Base-by-base conservation (phyloP, 2,888 invertebrate genomes). In the Abrostola triplasia region DNA sequence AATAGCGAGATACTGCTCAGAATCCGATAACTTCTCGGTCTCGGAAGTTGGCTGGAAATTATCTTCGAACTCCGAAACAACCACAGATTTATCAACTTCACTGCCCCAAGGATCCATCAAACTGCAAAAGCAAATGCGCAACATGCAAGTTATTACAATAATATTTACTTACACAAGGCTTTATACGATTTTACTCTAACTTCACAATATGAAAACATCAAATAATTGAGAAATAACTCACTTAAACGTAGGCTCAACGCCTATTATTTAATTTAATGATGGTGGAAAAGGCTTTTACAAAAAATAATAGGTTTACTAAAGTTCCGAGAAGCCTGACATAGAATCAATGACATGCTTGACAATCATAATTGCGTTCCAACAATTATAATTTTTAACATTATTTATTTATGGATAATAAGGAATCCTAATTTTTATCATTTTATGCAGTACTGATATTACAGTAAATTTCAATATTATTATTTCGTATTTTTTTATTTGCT, bases 1-100 rank as follows among this genome's bases (percentile, higher is more conserved):
- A 73, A 95, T 90, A 67, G 96, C 96, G 59, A 97, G 90, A 88
- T 96, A 96, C 81, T 96, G 95, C 10, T 95, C 95, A 1, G 97
- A 97, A 82, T 96, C 96, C 0, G 96, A 95, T 59, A 96, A 88
- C 73, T 93, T 95, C 59, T 88, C 87, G 55, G 78, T 81, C 64
- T 88, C 81, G 36, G 77, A 77, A 64, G 84, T 81, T 38, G 95
- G 92, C 73, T 90, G 87, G 81, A 96, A 96, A 86, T 96, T 94
- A 79, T 96, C 96, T 88, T 96, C 96, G 77, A 96, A 96, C 82
- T 90, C 86, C 64, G 90, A 76, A 52, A 79, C 85, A 63, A 80
- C 82, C 73, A 69, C 83, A 68, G 85, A 73, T 69, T 82, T 84
- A 76, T 84, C 84, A 67, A 78, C 85, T 85, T 90, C 84, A 79